Base-by-base conservation (phyloP, 30 jellyfish, hydroid and myxozoan genomes). In the Sanderia malayensis region DNA sequence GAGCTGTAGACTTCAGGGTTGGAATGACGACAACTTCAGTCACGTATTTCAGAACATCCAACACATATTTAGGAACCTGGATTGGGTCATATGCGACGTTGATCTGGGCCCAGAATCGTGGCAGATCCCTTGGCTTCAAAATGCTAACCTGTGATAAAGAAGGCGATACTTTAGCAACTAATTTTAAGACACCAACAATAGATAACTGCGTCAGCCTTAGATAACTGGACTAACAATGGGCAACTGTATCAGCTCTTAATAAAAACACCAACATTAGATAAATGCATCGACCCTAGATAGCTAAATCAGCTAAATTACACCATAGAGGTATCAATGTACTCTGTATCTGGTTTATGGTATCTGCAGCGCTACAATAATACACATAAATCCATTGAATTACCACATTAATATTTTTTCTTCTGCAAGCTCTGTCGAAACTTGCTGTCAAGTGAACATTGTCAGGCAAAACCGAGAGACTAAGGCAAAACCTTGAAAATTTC, bases 141-240 rank as follows among this genome's bases (percentile, higher is more conserved):
- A 71, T 20, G 15, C 44, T 86, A 71, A 82, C 71, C 94, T 82
- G 44, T n/a, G n/a, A n/a, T n/a, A n/a, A n/a, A n/a, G n/a, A n/a
- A n/a, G n/a, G n/a, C n/a, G n/a, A n/a, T n/a, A n/a, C n/a, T n/a
- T n/a, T n/a, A n/a, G n/a, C n/a, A n/a, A n/a, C n/a, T n/a, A n/a
- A n/a, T n/a, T n/a, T n/a, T n/a, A n/a, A n/a, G n/a, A n/a, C n/a
- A n/a, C n/a, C n/a, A n/a, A n/a, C n/a, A n/a, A n/a, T n/a, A n/a
- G n/a, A n/a, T n/a, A n/a, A n/a, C n/a, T n/a, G n/a, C n/a, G n/a
- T n/a, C n/a, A n/a, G n/a, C n/a, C n/a, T n/a, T n/a, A n/a, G n/a
- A n/a, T n/a, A n/a, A n/a, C n/a, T n/a, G n/a, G n/a, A n/a, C n/a
- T n/a, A n/a, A n/a, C n/a, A n/a, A n/a, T n/a, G n/a, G n/a, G n/a